Evolutionary conservation across 2,113 vertebrate genomes (phyloP).

Genomic region (Synodontis membranacea): DNA sequence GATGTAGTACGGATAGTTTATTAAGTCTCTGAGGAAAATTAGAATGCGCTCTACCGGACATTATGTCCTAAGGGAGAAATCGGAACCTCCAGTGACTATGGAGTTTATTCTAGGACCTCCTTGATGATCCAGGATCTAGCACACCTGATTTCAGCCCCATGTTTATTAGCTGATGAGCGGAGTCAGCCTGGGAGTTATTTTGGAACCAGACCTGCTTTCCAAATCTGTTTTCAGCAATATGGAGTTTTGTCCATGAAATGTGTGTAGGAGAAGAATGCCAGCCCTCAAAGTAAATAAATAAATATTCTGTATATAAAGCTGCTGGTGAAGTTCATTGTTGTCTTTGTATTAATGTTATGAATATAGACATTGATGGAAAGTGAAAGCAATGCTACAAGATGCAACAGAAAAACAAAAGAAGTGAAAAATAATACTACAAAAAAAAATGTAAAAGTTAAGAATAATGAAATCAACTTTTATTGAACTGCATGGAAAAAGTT

Average conservation of each 20-base stretch:
- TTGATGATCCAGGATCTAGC: not conserved
- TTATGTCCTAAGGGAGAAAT: too few species aligned
- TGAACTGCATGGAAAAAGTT: too few species aligned
- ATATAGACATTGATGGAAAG: too few species aligned
- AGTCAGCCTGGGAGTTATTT: not conserved
- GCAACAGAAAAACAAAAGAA: too few species aligned
- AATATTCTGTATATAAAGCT: not conserved
- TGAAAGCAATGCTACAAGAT: too few species aligned
- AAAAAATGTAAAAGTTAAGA: not conserved
- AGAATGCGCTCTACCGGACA: not conserved
- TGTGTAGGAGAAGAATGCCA: not conserved
- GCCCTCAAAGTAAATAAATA: not conserved
- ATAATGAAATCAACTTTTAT: too few species aligned
- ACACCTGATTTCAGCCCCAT: not conserved
- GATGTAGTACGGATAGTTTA: not conserved
- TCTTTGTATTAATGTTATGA: not conserved
- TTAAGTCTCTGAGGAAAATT: constrained; percentile 6
- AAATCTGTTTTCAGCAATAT: too few species aligned
- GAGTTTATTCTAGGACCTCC: not conserved
- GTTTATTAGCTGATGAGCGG: not conserved
- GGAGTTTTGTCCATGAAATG: too few species aligned
- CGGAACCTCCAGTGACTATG: not conserved
- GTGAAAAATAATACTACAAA: too few species aligned
- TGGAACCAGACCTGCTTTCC: not conserved
- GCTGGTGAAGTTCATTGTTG: not conserved